Conservation (phyloP, 1,140 invertebrate species). For the Piezodorus guildinii region DNA sequence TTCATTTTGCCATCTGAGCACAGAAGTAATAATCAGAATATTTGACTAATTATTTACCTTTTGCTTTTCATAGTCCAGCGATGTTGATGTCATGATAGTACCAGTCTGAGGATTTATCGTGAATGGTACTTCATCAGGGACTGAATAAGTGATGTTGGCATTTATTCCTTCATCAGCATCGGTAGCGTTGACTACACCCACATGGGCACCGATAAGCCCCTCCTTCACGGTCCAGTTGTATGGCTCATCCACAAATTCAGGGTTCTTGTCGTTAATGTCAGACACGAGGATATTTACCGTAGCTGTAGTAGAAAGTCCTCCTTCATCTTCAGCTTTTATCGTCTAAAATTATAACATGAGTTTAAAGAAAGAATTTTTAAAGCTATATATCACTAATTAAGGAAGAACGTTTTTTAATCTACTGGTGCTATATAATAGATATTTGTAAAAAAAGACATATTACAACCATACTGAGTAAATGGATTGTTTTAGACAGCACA, state of each 20-base stretch:
- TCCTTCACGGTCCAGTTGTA: constrained; percentile 75
- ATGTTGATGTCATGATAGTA: constrained; percentile 58
- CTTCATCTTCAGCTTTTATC: constrained; percentile 74
- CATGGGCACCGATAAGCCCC: constrained; percentile 51
- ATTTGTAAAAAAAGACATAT: no score
- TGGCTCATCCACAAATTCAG: constrained; percentile 58
- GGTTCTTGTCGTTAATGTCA: constrained; percentile 83
- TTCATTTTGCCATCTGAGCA: no score
- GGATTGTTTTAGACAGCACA: no score
- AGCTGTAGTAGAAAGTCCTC: constrained; percentile 64
- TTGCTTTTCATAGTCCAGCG: constrained; percentile 71
- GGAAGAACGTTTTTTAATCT: no score
- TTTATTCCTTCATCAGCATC: constrained; percentile 67
- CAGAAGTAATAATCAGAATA: no score
- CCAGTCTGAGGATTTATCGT: constrained; percentile 64
- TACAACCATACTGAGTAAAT: no score
- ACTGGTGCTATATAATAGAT: no score
- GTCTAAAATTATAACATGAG: constrained; percentile 43
- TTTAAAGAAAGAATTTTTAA: no score
- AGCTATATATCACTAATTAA: no score
- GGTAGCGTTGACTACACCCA: constrained; percentile 68
- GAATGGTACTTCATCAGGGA: constrained; percentile 67
- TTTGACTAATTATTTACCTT: constrained; percentile 39
- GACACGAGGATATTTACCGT: constrained; percentile 79
- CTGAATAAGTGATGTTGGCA: constrained; percentile 43